Percentiles rank a stretch among this genome's conserved stretches.
These are phyloP conservation scores for Ictalurus punctatus DNA, from an alignment of 2,113 vertebrate genomes.

Conservation along the genomic window DNA sequence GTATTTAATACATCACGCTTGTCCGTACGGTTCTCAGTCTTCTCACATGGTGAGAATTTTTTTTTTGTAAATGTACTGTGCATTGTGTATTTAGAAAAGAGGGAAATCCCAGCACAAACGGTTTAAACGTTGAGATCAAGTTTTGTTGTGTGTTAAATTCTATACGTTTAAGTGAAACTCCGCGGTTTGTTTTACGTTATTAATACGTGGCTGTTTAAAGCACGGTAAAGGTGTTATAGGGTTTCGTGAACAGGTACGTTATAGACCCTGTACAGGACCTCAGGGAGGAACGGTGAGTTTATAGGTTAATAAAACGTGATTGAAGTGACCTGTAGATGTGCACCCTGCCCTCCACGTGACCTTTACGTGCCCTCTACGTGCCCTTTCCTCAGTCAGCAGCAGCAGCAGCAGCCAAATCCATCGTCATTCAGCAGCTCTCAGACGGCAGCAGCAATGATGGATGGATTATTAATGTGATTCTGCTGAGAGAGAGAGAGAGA, in stretches of 20 bases:
- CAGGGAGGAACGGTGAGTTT: slow-evolving; percentile 46
- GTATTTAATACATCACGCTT: slow-evolving; percentile 61
- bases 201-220: slow-evolving; percentile 31
- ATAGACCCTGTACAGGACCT: slow-evolving; percentile 19
- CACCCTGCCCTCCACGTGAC: neutral
- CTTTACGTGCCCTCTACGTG: neutral
- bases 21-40: neutral
- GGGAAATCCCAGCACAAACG: neutral
- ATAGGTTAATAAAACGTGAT: slow-evolving; percentile 47
- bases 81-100: neutral
- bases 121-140: slow-evolving; percentile 11
- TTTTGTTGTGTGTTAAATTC: slow-evolving; percentile 13
- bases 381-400: neutral
- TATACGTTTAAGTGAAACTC: slow-evolving; percentile 38
- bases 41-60: neutral
- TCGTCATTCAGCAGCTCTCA: slow-evolving; percentile 49
- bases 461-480: slow-evolving; percentile 38
- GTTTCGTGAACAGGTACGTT: slow-evolving; percentile 47
- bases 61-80: neutral
- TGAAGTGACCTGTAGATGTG: slow-evolving; percentile 43
- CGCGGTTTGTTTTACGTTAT: slow-evolving; percentile 40
- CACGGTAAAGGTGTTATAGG: slow-evolving; percentile 23
- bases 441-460: slow-evolving; percentile 43
- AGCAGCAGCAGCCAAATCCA: neutral
- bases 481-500: neutral